Evolutionary conservation across 1,140 invertebrate species (phyloP), one percentile per base, ranked within the genome.

Genomic region (Neuroterus valhalla): DNA sequence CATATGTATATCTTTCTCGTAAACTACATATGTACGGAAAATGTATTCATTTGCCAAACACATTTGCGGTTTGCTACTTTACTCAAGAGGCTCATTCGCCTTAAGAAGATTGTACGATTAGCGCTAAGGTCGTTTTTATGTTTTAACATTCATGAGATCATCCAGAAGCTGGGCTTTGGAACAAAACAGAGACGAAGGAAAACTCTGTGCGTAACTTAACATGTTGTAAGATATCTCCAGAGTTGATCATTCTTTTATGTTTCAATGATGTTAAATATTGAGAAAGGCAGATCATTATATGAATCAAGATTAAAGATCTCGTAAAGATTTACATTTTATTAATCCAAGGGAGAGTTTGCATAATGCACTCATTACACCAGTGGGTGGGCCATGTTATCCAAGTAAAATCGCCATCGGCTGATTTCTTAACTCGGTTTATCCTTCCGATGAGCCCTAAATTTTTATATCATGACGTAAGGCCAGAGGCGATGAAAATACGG

Each of bases 361-460:
- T 62, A 62, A 62, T 62, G 23, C 8, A 62, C 55, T 62, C 55
- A 31, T 62, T 62, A 62, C 26, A 23, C 8, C 23, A 62, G 55
- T 62, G 23, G 55, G 55, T 62, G 55, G 55, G 55, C 55, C 26
- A 62, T 31, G 55, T n/a, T 62, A 62, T 62, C 52, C 12, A 23
- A 2, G 26, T 62, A 5, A 15, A 62, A 62, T 31, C 31, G 55
- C 55, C 52, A 62, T 62, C 55, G 12, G 26, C 12, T 31, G 31
- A 62, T 31, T 62, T 62, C 26, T 62, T 62, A 8, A 14, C 23
- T 31, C 55, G 31, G 23, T 62, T 62, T 62, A 62, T 62, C 55
- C 15, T 62, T 31, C 11, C 26, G 26, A 62, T 62, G 31, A 62
- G 55, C 55, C 23, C 55, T 62, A 38, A 62, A 62, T 31, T 55